phyloP scores from a whole-genome alignment of 2,888 invertebrate genomes.

The Heliothis peltigera region DNA sequence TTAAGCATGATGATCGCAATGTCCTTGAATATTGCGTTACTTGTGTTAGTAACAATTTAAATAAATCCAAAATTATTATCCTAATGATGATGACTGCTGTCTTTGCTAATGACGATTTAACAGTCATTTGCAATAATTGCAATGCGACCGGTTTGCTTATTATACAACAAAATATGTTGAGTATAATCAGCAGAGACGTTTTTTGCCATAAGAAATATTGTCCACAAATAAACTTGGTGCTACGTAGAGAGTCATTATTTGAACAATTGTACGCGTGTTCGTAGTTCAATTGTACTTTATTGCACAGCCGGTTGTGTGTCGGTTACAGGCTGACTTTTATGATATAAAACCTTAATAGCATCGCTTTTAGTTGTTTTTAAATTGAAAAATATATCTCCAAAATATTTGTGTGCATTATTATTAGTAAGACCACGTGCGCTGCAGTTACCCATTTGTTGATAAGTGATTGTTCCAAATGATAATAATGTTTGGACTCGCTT shows the following conservation, averaged over 20 bases:
- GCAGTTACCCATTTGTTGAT: conserved; percentile 41
- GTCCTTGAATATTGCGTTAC: conserved; percentile 39
- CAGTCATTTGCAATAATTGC: conserved; percentile 38
- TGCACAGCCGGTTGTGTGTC: conserved; percentile 45
- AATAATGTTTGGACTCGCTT: conserved; percentile 54
- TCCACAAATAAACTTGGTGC: conserved; percentile 47
- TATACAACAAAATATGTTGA: conserved; percentile 26
- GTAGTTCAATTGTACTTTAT: conserved; percentile 45
- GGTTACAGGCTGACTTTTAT: conserved; percentile 18
- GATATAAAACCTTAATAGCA: conserved; percentile 16
- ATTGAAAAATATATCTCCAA: conserved; percentile 38
- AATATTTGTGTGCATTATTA: conserved; percentile 38
- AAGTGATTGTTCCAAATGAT: conserved; percentile 51
- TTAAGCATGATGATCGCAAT: conserved; percentile 11
- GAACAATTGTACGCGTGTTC: conserved; percentile 51
- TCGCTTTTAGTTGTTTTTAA: conserved; percentile 31
- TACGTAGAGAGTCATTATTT: conserved; percentile 53
- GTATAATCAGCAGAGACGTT: conserved; percentile 55
- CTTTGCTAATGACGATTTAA: conserved; percentile 34
- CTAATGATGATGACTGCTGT: conserved; percentile 24
- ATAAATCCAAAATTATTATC: conserved; percentile 23
- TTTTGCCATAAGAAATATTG: conserved; percentile 55
- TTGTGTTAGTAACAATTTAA: conserved; percentile 24
- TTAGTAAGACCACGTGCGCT: conserved; percentile 34
- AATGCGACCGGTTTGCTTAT: conserved; percentile 14